Percentiles rank a stretch among this genome's conserved stretches.
These are phyloP conservation scores for Silurus glanis DNA, from an alignment of 2,113 vertebrate species.

Conservation along the genomic window DNA sequence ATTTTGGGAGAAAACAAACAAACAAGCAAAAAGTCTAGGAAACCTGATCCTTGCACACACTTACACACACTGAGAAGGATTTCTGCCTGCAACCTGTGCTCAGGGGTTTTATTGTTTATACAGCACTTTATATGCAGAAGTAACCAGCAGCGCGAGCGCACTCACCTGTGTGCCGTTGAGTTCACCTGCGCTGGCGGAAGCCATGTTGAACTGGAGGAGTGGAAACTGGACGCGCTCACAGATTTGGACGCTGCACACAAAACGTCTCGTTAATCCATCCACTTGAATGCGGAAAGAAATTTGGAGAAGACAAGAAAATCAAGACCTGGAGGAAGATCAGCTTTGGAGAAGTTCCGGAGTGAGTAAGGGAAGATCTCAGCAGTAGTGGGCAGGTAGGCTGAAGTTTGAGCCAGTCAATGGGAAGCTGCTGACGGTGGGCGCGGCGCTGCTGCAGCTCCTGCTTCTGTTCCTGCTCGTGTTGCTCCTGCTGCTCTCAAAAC, in stretches of 20 bases:
- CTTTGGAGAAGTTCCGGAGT: neutral
- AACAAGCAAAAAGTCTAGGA: no score
- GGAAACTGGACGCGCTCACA: conserved; percentile 19
- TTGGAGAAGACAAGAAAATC: neutral
- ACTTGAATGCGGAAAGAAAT: neutral
- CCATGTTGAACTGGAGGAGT: conserved; percentile 51
- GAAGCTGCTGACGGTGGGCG: neutral
- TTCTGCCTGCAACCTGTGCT: neutral
- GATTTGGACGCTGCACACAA: neutral
- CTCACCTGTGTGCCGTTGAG: conserved; percentile 53
- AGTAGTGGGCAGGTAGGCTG: conserved; percentile 9
- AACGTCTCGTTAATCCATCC: conserved; percentile 40
- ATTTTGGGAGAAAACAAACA: no score
- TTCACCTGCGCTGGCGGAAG: conserved; percentile 55
- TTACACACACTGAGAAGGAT: neutral
- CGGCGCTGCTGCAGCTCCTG: neutral
- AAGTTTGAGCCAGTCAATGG: neutral
- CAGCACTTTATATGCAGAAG: neutral
- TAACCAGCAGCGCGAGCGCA: neutral
- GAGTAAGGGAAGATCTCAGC: neutral
- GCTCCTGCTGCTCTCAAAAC: no score
- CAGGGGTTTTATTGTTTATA: neutral
- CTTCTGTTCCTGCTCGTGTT: neutral
- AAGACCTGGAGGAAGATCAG: neutral
- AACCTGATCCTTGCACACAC: neutral